Base-by-base conservation (phyloP, 2,113 vertebrate genomes). In the Psettodes erumei region DNA sequence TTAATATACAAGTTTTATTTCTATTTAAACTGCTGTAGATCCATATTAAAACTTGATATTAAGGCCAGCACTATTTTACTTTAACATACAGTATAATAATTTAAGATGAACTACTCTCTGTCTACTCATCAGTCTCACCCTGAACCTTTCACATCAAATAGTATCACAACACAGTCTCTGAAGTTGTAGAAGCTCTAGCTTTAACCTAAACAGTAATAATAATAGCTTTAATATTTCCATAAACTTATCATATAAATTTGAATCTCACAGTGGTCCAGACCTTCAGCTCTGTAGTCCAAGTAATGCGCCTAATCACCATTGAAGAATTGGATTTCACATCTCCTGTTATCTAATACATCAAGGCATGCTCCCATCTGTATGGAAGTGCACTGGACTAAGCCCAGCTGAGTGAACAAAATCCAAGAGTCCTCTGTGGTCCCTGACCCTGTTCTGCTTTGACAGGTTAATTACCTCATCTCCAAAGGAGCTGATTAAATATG, bases 401-500 rank as follows among this genome's bases (percentile, higher is more conserved):
- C 67, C 54, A 80, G n/a, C 37, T 55, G 2, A 30, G 27, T 33
- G 61, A 75, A 59, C 35, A 45, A n/a, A 21, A 21, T 80, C 66
- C 61, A 77, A 51, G 35, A 63, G n/a, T n/a, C n/a, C 15, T 47
- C 37, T n/a, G 8, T 38, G 63, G 19, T 58, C 63, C 58, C 59
- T 61, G 35, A 83, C 45, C 19, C 35, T 48, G 38, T 32, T 48
- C 6, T 25, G 48, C 47, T 60, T 30, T 81, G 76, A 84, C 76
- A 85, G 80, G 9, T 18, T 65, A 76, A 88, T 83, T 81, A 83
- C 69, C 60, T 71, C 62, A 81, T 83, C 38, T 75, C 27, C 13
- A 33, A 70, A 55, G 42, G 56, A 71, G 43, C 27, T 85, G 63
- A 85, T 84, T 79, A 68, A 68, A 77, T 33, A 65, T 38, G 40